Evolutionary conservation across 1,140 invertebrate genomes (phyloP).

Genomic region (Drosophila varians): DNA sequence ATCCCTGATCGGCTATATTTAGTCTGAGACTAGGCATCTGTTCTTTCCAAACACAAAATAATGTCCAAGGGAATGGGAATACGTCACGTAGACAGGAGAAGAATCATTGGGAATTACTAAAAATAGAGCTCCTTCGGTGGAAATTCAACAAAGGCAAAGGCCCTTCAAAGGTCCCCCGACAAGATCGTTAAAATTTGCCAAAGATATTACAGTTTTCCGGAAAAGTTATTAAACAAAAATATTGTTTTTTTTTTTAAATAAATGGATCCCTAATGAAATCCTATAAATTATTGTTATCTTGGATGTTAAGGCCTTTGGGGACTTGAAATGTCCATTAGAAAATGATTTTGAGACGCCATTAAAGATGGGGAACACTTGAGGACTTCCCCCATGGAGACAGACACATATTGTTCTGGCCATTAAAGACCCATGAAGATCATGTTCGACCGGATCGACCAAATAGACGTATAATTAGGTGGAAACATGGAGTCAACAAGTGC

Average conservation of each 20-base stretch:
- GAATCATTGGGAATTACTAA: slow-evolving; percentile 13
- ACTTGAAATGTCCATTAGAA: not conserved
- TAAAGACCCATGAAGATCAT: slow-evolving; percentile 18
- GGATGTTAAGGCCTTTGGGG: not conserved
- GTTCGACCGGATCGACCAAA: not conserved
- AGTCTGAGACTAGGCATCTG: slow-evolving; percentile 25
- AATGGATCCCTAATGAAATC: not conserved
- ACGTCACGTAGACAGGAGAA: slow-evolving; percentile 25
- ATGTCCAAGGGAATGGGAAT: slow-evolving; percentile 11
- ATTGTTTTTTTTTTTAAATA: too few relatives aligned
- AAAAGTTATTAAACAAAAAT: not conserved
- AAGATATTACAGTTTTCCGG: not conserved
- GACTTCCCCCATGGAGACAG: not conserved
- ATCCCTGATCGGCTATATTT: slow-evolving; percentile 38
- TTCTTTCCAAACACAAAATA: too few relatives aligned
- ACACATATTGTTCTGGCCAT: not conserved
- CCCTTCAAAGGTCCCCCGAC: not conserved
- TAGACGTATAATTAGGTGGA: slow-evolving; percentile 27
- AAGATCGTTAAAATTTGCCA: slow-evolving; percentile 8
- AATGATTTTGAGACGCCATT: not conserved
- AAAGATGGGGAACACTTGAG: slow-evolving; percentile 21
- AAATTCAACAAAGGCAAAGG: not conserved
- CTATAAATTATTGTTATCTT: not conserved
- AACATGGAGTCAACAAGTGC: slow-evolving; percentile 20
- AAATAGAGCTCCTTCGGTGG: slow-evolving; percentile 21